Evolutionary conservation across 2,888 invertebrate species (phyloP).

Genomic region (Heliconius charithonia): DNA sequence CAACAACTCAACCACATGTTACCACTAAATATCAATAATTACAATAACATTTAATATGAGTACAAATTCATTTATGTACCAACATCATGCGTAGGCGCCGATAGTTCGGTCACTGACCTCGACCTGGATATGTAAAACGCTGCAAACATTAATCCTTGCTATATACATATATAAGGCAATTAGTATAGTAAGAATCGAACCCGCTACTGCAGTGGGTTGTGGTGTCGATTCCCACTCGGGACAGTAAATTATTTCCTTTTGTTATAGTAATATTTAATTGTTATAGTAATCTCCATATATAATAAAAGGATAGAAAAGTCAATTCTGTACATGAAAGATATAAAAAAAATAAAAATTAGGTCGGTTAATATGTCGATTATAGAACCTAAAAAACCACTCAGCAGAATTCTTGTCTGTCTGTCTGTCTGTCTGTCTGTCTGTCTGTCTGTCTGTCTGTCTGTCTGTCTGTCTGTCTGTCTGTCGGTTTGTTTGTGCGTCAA

Average conservation of each 20-base stretch:
- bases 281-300: too few relatives aligned
- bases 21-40: neutral
- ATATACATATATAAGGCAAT: conserved; percentile 15
- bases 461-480: too few relatives aligned
- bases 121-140: conserved; percentile 43
- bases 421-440: too few relatives aligned
- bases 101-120: conserved; percentile 48
- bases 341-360: too few relatives aligned
- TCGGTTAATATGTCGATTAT: too few relatives aligned
- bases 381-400: too few relatives aligned
- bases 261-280: too few relatives aligned
- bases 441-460: too few relatives aligned
- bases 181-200: neutral
- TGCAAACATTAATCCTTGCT: conserved; percentile 40
- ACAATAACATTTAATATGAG: conserved; percentile 4
- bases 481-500: too few relatives aligned
- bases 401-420: too few relatives aligned
- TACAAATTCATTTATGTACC: conserved; percentile 25
- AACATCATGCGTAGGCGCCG: conserved; percentile 45
- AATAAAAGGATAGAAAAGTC: too few relatives aligned
- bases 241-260: neutral
- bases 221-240: neutral
- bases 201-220: neutral
- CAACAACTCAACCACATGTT: neutral
- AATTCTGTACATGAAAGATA: too few relatives aligned